Percentiles rank a stretch among this genome's conserved stretches.
Conservation (phyloP, 2,888 invertebrate species). For the Toxonevra muliebris region DNA sequence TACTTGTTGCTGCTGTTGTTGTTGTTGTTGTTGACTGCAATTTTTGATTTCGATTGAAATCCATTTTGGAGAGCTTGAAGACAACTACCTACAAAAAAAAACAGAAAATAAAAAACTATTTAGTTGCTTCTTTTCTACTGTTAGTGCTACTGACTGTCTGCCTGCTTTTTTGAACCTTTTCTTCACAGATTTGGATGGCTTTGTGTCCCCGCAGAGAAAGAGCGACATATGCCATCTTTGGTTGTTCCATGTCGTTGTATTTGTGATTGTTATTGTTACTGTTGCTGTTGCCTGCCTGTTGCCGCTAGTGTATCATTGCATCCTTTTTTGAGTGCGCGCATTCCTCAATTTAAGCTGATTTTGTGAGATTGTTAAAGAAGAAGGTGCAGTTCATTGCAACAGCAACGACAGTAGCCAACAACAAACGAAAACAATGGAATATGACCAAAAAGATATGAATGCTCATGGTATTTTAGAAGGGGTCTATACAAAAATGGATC, state of each 20-base stretch:
- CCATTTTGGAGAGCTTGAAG: conserved; percentile 26
- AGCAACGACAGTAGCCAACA: conserved; percentile 14
- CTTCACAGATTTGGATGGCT: conserved; percentile 14
- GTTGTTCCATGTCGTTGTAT: conserved; percentile 12
- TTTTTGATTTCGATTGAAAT: conserved; percentile 45
- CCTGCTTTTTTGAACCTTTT: no score
- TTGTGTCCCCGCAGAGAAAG: conserved; percentile 42
- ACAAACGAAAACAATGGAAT: no score
- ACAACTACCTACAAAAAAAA: conserved; percentile 7
- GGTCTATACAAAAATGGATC: conserved; percentile 27
- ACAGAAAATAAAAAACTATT: not conserved
- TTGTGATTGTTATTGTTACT: conserved; percentile 18
- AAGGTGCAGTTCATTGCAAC: not conserved
- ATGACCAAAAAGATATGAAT: no score
- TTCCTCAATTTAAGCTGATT: conserved; percentile 41
- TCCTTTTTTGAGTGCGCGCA: conserved; percentile 8
- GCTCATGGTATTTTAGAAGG: no score
- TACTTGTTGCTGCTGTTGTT: conserved; percentile 5
- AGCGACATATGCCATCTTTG: conserved; percentile 45
- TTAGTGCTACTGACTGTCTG: not conserved
- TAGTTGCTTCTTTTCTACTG: not conserved
- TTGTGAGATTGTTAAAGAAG: conserved; percentile 37
- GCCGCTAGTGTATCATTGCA: no score
- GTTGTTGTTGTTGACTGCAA: conserved; percentile 20
- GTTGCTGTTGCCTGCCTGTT: not conserved